Evolutionary conservation across 1,140 invertebrate genomes (phyloP).

Genomic region (Drosophila pallidifrons): DNA sequence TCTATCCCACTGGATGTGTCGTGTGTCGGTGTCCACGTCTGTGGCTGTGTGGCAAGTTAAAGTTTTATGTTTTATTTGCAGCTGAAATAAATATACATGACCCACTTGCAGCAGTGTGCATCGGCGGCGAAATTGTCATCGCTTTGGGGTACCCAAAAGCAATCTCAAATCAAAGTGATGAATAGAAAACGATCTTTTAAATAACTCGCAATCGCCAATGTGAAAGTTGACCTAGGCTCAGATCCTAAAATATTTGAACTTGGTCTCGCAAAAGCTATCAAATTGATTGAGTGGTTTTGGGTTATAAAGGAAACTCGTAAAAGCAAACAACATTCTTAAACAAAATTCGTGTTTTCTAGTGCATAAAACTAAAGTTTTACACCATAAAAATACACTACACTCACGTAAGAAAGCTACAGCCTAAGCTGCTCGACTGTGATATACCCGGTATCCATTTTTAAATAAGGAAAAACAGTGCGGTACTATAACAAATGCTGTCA

Average conservation of each 20-base stretch:
- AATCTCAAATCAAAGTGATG: constrained; percentile 40
- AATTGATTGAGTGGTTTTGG: not conserved
- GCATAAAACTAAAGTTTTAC: not conserved
- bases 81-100: constrained; percentile 39
- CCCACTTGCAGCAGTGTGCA: constrained; percentile 28
- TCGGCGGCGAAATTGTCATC: constrained; percentile 21
- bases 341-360: not conserved
- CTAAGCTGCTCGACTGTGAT: no score
- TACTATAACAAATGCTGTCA: no score
- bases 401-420: no score
- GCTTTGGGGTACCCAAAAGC: constrained; percentile 34
- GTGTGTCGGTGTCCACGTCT: no score
- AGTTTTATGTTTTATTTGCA: constrained; percentile 32
- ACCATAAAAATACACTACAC: no score
- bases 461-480: no score
- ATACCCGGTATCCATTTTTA: no score
- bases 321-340: not conserved
- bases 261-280: not conserved
- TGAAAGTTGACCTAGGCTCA: constrained; percentile 19
- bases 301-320: not conserved
- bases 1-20: not conserved
- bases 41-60: constrained; percentile 6
- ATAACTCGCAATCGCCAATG: constrained; percentile 17
- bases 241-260: constrained; percentile 6
- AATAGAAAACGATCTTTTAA: constrained; percentile 46